phyloP scores from a whole-genome alignment of 1,140 invertebrate species.

The Goniozus legneri region DNA sequence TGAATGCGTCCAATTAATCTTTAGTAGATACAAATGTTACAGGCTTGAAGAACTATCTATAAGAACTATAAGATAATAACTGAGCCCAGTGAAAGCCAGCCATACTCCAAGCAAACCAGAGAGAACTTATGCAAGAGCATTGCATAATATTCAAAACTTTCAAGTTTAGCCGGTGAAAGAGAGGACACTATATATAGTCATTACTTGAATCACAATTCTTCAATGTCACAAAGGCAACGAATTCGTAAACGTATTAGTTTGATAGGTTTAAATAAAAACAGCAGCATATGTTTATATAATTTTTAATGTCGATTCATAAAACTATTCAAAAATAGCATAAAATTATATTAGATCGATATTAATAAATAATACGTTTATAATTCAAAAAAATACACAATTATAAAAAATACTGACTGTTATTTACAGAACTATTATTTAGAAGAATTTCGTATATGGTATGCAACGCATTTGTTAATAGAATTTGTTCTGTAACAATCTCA shows the following conservation, averaged over 20 bases:
- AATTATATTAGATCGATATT: conserved; percentile 11
- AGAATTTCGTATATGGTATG: too few relatives aligned
- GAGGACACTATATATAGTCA: neutral
- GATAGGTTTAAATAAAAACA: conserved; percentile 38
- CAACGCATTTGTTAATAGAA: too few relatives aligned
- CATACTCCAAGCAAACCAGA: conserved; percentile 21
- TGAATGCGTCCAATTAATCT: too few relatives aligned
- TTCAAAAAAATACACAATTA: conserved; percentile 5
- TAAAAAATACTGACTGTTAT: too few relatives aligned
- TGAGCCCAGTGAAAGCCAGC: conserved; percentile 36
- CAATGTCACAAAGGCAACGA: too few relatives aligned
- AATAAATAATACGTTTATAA: neutral
- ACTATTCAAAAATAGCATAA: conserved; percentile 8
- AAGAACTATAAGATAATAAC: conserved; percentile 34
- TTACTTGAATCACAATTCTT: too few relatives aligned
- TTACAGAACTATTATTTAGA: too few relatives aligned
- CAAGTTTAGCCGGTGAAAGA: conserved; percentile 11
- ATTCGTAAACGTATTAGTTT: too few relatives aligned
- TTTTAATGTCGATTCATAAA: conserved; percentile 26
- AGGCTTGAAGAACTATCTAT: conserved; percentile 15
- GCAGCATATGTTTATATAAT: conserved; percentile 26
- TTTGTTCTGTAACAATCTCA: too few relatives aligned
- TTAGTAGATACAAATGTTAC: too few relatives aligned
- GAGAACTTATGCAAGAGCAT: conserved; percentile 26
- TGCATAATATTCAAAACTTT: conserved; percentile 29